Base-by-base conservation (phyloP, 1,140 invertebrate genomes). In the Steinernema khuongi region DNA sequence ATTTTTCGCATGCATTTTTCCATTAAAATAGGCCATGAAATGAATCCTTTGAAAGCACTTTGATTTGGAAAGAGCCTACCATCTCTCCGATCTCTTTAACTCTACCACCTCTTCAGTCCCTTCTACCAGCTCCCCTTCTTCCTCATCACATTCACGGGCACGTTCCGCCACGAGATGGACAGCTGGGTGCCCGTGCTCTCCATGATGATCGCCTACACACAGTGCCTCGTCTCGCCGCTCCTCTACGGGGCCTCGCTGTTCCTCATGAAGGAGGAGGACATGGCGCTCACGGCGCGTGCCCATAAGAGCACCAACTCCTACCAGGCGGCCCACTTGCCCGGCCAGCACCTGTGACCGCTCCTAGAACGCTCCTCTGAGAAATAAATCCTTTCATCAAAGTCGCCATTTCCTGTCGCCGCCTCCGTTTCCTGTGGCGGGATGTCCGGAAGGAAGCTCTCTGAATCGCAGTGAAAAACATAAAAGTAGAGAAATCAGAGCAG, bases 251-350 rank as follows among this genome's bases (percentile, higher is more conserved):
- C 83, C 19, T 80, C 78, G 18, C 69, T 84, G 14, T 77, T 85
- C 30, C 80, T 85, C 18, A 85, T 84, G 70, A 84, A 84, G 43
- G 83, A 84, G 68, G 83, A 84, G 43, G 83, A 84, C 67, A 85
- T 85, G 81, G 82, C 83, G 22, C 68, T 84, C 31, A 84, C 84
- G 2, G 82, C 82, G 18, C 43, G 83, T 22, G 82, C 83, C 11
- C 80, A 85, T 44, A 83, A 85, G 73, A 71, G 71, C 22, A 60
- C 50, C 14, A 60, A 60, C 22, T 60, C 50, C 4, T 60, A 60
- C 26, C 50, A 60, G 22, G 7, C 7, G 50, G 50, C 50, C 50
- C 50, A 60, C 22, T 60, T 60, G 22, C 50, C 50, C 14, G 50
- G 50, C 50, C 50, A 60, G 22, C 50, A 60, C 22, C 50, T 60